Evolutionary conservation across 2,113 vertebrate species (phyloP).

Genomic region (Galemys pyrenaicus): DNA sequence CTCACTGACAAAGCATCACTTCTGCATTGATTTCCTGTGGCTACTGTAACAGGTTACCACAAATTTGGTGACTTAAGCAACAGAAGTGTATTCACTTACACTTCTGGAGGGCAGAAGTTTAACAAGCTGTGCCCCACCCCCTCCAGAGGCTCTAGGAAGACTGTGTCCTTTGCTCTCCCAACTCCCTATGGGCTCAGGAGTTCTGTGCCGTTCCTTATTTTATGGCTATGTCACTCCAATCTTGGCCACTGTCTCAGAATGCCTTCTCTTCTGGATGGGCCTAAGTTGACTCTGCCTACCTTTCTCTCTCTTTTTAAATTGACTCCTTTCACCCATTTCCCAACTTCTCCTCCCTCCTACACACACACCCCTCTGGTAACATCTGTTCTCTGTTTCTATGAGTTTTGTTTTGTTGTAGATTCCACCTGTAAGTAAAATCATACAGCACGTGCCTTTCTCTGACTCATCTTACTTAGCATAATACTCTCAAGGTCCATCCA

Average conservation of each 20-base stretch:
- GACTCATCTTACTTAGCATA: not conserved
- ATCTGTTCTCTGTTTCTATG: not conserved
- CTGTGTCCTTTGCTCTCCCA: not conserved
- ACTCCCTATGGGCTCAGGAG: not conserved
- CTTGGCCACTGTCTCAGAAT: not conserved
- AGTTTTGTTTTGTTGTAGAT: not conserved
- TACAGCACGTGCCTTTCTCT: not conserved
- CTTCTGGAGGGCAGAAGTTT: not conserved
- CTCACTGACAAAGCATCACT: not conserved
- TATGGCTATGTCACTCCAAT: not conserved
- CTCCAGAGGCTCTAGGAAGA: no score
- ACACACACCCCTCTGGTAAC: not conserved
- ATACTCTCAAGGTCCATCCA: not conserved
- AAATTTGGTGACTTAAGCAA: not conserved
- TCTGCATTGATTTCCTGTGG: not conserved
- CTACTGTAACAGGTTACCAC: not conserved
- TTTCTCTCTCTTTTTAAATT: not conserved
- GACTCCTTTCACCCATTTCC: not conserved
- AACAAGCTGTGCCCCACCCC: not conserved
- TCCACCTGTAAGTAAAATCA: not conserved
- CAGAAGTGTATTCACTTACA: not conserved
- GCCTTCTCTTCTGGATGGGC: not conserved
- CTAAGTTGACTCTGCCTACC: not conserved
- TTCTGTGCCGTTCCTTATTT: not conserved
- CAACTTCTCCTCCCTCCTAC: not conserved